These are phyloP conservation scores for Lutjanus erythropterus DNA, from an alignment of 2,113 vertebrate species.

Conservation along the genomic window DNA sequence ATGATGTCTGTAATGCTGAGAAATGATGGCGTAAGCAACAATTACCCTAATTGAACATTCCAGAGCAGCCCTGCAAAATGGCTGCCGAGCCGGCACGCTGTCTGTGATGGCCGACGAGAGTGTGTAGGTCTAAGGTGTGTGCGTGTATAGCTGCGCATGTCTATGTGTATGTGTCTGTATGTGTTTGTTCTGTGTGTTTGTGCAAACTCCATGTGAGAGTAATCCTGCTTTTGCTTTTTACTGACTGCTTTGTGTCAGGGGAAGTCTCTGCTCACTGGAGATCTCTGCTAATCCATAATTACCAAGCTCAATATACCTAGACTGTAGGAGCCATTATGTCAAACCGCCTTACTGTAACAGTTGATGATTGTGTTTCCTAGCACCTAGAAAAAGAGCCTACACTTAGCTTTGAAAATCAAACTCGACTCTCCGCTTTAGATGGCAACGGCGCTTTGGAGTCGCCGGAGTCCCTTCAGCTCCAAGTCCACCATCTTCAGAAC, in stretches of 20 bases:
- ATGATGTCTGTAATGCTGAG: slow-evolving; percentile 13
- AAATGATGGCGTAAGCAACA: slow-evolving; percentile 60
- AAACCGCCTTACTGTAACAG: slow-evolving; percentile 43
- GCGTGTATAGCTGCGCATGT: slow-evolving; percentile 49
- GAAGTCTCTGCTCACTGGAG: slow-evolving; percentile 54
- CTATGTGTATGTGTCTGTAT: slow-evolving; percentile 21
- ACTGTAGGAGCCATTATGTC: slow-evolving; percentile 50
- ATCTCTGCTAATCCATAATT: slow-evolving; percentile 77
- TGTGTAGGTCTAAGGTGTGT: slow-evolving; percentile 77
- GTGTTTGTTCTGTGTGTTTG: slow-evolving; percentile 26
- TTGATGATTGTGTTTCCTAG: slow-evolving; percentile 30
- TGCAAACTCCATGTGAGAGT: slow-evolving; percentile 43
- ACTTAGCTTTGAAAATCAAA: slow-evolving; percentile 31
- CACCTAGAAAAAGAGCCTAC: slow-evolving; percentile 9
- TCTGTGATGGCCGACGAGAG: slow-evolving; percentile 82
- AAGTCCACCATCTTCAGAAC: slow-evolving; percentile 36
- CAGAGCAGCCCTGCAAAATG: slow-evolving; percentile 82
- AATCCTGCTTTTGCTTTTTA: slow-evolving; percentile 58
- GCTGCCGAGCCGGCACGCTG: slow-evolving; percentile 77
- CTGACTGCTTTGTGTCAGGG: slow-evolving; percentile 56
- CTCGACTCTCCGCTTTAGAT: neutral
- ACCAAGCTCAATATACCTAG: slow-evolving; percentile 54
- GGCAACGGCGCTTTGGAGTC: neutral
- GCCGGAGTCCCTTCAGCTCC: slow-evolving; percentile 7
- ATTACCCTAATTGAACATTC: slow-evolving; percentile 80